Base-by-base conservation (phyloP, 2,113 vertebrate genomes). In the Lycaon pictus region DNA sequence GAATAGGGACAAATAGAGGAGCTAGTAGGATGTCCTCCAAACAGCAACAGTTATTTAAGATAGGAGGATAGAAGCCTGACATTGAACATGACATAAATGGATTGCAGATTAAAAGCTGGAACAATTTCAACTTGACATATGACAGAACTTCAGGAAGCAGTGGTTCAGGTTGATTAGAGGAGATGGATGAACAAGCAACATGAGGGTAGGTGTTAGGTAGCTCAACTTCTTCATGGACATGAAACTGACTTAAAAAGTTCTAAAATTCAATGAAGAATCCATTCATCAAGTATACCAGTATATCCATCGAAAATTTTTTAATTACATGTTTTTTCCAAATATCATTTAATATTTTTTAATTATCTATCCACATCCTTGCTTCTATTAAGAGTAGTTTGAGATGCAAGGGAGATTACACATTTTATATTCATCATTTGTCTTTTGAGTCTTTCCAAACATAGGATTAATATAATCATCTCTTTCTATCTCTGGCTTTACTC, bases 401-500 rank as follows among this genome's bases (percentile, higher is more conserved):
- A 84, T 85, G n/a, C 48, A 69, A 62, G 13, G 51, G 80, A 43
- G 90, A 98, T 97, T 90, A 74, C 19, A 90, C n/a, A 84, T 93
- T 74, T 92, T 86, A 94, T 80, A 58, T 92, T 96, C 93, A 97
- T 96, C 88, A 4, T 93, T 97, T 82, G 43, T 84, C 92, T 94
- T 51, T 65, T 79, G 84, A 97, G 74, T 93, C 89, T 77, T 98
- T 93, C 71, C 95, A 96, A 63, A 67, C 43, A 56, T 69, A 76
- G 88, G 62, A 81, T 96, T 79, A 90, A n/a, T 65, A 27, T 85
- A 88, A 94, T 98, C 60, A 83, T 93, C 88, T 48, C 77, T 86
- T 69, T 93, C 29, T 55, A 97, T 88, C 55, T 95, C 93, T 97
- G 91, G 86, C 92, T 79, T 85, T 97, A 84, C 87, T 85, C 32